Base-by-base conservation (phyloP, 2,797 vertebrate genomes). In the Acanthurus tractus region DNA sequence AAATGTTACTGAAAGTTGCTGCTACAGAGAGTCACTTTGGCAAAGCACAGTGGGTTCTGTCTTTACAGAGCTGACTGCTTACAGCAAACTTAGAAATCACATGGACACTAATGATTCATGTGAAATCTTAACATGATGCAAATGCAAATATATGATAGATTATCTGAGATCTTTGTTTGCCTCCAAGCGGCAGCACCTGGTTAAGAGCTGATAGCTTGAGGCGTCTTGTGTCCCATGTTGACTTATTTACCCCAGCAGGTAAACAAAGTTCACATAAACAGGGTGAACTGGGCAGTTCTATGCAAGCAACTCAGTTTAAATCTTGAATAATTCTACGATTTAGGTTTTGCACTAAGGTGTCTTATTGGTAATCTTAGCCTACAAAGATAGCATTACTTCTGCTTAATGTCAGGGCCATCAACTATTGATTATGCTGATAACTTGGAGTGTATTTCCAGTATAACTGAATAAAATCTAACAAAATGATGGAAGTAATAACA, bases 1-100 rank as follows among this genome's bases (percentile, higher is more conserved):
- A 48, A 55, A 58, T 74, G 29, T 17, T 50, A 10, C 52, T 44
- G 55, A 40, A 48, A 42, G 65, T 57, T 48, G 55, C n/a, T 0
- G 18, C 5, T 38, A 4, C 25, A 36, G 18, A 34, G 57, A 74
- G 52, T 53, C 59, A 40, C 34, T 45, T 8, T 64, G 53, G 36
- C 44, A 40, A 34, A 61, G 15, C 23, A 20, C 17, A 18, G 15
- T 23, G 8, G 18, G 34, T 54, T 20, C 3, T 8, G 12, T 46
- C 17, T 52, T 6, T 23, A 25, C 36, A 70, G 45, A 13, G 52
- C 6, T 44, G 10, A 29, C 20, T 34, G 55, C 34, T 22, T 55
- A 22, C 50, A 18, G 11, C 50, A 23, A 9, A 53, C 10, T 50
- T 22, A 17, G n/a, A 58, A 18, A 18, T 50, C 23, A 23, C 8